These are phyloP conservation scores for Phataginus tetradactyla DNA, from an alignment of 2,797 vertebrate genomes.

Conservation along the genomic window DNA sequence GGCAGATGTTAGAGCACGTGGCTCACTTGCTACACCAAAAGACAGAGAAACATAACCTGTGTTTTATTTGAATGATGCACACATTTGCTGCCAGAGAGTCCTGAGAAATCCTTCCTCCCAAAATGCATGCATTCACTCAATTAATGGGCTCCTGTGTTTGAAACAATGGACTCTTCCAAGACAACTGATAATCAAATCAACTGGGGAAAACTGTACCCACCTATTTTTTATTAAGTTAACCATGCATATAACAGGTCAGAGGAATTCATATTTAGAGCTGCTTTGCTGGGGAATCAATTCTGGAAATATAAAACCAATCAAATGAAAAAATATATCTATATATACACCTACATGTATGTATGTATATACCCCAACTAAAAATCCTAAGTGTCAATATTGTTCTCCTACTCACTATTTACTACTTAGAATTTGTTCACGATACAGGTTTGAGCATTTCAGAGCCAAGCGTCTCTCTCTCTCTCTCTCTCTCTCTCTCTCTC, in stretches of 20 bases:
- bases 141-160: neutral
- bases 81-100: neutral
- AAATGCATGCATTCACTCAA: neutral
- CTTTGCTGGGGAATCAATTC: neutral
- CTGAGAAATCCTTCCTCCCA: neutral
- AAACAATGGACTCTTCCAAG: conserved; percentile 33
- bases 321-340: neutral
- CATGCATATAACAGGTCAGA: neutral
- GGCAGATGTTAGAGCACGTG: conserved; percentile 48
- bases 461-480: neutral
- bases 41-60: neutral
- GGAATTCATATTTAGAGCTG: neutral
- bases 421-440: neutral
- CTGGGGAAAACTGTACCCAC: neutral
- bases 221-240: conserved; percentile 17
- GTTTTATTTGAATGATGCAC: neutral
- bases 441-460: neutral
- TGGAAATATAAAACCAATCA: conserved; percentile 31
- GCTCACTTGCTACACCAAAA: conserved; percentile 9
- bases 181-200: neutral
- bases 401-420: neutral
- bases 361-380: neutral
- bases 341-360: neutral
- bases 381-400: neutral
- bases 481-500: neutral